phyloP scores from a whole-genome alignment of 2,797 vertebrate species.

The Notolepis coatsorum region DNA sequence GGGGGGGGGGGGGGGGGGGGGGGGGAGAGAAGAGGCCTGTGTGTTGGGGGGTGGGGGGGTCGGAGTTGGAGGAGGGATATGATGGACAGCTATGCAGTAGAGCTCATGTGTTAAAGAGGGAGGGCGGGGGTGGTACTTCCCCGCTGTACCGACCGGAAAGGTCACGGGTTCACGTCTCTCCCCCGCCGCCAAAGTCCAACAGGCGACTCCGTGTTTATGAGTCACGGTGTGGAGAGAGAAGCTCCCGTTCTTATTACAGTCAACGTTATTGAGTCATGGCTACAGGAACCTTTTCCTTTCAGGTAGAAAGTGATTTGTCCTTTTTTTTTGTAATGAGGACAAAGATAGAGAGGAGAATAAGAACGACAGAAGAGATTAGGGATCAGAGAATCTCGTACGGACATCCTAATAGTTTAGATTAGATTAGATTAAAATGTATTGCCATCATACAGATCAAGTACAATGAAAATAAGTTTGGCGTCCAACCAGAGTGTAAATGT shows the following conservation, averaged over 20 bases:
- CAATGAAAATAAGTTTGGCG: too few species aligned
- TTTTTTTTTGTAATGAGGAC: conserved; percentile 27
- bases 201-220: conserved; percentile 48
- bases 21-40: too few species aligned
- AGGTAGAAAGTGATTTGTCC: conserved; percentile 9
- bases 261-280: conserved; percentile 16
- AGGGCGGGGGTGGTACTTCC: conserved; percentile 16
- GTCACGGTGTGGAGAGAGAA: not conserved
- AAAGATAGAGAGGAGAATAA: conserved; percentile 11
- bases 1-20: conserved; percentile 5
- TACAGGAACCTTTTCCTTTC: conserved; percentile 18
- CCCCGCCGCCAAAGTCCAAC: conserved; percentile 22
- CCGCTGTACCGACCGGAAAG: conserved; percentile 14
- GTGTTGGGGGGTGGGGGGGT: not conserved
- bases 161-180: conserved; percentile 45
- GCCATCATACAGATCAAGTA: too few species aligned
- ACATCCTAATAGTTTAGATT: too few species aligned
- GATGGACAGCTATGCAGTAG: conserved; percentile 61
- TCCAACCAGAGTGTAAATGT: too few species aligned
- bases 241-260: not conserved
- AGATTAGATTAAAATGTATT: too few species aligned
- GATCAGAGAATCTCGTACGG: conserved; percentile 33
- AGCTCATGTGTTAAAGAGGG: conserved; percentile 21
- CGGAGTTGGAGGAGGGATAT: conserved; percentile 8
- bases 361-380: conserved; percentile 21